These are phyloP conservation scores for Trochalopteron elliotii DNA, from an alignment of 2,113 vertebrate species.

Conservation along the genomic window DNA sequence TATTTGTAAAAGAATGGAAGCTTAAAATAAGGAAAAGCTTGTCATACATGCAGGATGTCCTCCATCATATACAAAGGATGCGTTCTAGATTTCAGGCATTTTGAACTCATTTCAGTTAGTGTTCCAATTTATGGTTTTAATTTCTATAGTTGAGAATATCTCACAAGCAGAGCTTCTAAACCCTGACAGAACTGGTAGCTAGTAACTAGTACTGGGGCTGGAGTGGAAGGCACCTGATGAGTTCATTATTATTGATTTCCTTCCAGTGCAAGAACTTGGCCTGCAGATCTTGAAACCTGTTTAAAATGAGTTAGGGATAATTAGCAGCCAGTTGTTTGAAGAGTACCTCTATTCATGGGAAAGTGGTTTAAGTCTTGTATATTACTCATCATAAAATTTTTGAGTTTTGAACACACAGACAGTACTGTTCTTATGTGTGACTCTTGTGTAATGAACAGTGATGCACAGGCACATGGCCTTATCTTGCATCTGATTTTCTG, in stretches of 20 bases:
- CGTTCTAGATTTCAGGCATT: not conserved
- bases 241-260: not conserved
- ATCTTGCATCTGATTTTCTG: constrained; percentile 20
- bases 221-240: not conserved
- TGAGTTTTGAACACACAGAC: not conserved
- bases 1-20: not conserved
- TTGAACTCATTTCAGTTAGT: not conserved
- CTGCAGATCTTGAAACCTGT: not conserved
- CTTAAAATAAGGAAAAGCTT: not conserved
- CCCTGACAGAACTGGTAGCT: not conserved
- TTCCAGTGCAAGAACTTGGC: not conserved
- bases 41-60: not conserved
- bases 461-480: not conserved
- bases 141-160: not conserved
- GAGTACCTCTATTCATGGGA: not conserved
- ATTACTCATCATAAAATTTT: not conserved
- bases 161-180: not conserved
- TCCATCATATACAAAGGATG: not conserved
- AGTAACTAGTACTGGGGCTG: not conserved
- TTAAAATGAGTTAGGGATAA: not conserved
- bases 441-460: not conserved
- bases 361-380: not conserved
- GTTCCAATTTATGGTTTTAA: not conserved
- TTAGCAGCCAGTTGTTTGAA: not conserved
- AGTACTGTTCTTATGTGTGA: not conserved